Evolutionary conservation across 2,113 vertebrate genomes (phyloP).

Genomic region (Athene noctua): DNA sequence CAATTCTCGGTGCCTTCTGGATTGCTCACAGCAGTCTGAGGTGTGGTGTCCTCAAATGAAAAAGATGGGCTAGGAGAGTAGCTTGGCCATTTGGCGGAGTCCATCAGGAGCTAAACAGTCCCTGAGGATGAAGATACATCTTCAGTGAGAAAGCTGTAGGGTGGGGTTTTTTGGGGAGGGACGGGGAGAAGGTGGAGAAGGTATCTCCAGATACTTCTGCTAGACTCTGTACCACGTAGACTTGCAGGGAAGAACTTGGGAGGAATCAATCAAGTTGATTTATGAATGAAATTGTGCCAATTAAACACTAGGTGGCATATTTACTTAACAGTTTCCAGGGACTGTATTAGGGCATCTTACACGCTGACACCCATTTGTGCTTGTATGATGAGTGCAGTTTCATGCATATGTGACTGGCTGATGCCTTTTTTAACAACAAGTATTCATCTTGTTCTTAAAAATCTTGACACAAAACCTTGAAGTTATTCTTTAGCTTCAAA

Average conservation of each 20-base stretch:
- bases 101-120: background rate
- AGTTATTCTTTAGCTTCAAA: background rate
- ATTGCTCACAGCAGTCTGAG: background rate
- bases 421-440: background rate
- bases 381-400: background rate
- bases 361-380: background rate
- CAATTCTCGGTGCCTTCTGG: background rate
- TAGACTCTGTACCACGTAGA: background rate
- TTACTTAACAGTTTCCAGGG: conserved; percentile 55
- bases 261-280: background rate
- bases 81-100: background rate
- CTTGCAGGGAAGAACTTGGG: background rate
- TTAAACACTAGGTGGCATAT: conserved; percentile 68
- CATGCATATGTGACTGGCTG: background rate
- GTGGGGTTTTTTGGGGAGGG: background rate
- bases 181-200: background rate
- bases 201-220: background rate
- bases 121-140: background rate
- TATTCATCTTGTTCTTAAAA: background rate
- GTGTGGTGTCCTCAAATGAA: background rate
- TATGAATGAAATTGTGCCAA: conserved; percentile 36
- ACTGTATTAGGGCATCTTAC: background rate
- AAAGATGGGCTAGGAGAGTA: background rate
- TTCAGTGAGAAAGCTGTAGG: background rate
- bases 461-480: background rate